Base-by-base conservation (phyloP, 2,888 invertebrate genomes). In the Pedicia rivosa region DNA sequence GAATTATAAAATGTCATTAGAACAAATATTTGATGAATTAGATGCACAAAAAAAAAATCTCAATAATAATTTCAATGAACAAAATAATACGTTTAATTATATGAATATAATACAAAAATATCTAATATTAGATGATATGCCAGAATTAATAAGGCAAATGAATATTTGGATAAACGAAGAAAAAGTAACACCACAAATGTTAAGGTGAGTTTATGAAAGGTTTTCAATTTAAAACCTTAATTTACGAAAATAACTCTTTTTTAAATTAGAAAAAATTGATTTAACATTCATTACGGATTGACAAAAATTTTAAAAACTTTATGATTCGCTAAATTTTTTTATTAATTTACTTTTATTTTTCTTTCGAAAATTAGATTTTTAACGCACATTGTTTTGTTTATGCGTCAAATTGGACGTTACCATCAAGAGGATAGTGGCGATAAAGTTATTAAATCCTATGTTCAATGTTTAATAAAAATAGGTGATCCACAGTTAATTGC, bases 381-480 rank as follows among this genome's bases (percentile, higher is more conserved):
- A 45, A 78, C 88, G 5, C 92, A 94, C 59, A 65, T 94, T 35
- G 72, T 87, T 10, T 63, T 94, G 4, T 77, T 92, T 47, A 68
- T 92, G 43, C 70, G 84, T 30, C 73, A 78, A 47, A 75, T 88
- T 51, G 86, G 86, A 1, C 75, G 75, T 48, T 68, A 71, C 38
- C 69, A 73, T 13, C 69, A 72, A 40, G 74, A 78, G 51, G 74
- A 79, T 45, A 61, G 74, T 39, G 79, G 80, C 14, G 79, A 86
- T 51, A 69, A 71, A 46, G 71, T 92, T 37, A 59, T 92, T 24
- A 74, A 83, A 48, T 72, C 75, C 45, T 84, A 74, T 54, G 75
- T 82, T 1, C 66, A 67, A 26, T 66, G 72, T 42, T 64, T 94
- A 16, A 80, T 86, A 42, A 70, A 74, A 38, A 67, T 78, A 40